Conservation (phyloP, 1,140 invertebrate species). For the Xylocopa sonorina region DNA sequence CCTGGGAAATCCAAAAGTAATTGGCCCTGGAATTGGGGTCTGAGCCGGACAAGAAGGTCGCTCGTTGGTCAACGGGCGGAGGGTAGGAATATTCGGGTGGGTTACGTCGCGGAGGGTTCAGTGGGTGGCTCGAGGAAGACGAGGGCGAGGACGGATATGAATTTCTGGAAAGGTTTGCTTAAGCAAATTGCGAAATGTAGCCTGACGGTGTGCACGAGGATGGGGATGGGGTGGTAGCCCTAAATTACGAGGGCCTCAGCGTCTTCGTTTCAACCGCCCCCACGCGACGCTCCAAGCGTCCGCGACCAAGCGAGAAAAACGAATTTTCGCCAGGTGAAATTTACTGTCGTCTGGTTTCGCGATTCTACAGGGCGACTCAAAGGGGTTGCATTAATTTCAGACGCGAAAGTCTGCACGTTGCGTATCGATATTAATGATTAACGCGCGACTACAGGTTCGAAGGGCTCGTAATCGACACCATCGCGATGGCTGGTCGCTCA, state of each 20-base stretch:
- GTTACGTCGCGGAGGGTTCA: neutral
- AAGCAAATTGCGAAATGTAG: constrained; percentile 73
- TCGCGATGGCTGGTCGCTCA: constrained; percentile 6
- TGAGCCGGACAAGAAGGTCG: neutral
- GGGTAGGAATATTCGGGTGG: constrained; percentile 8
- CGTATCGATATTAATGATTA: too few species aligned
- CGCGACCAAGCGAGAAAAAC: constrained; percentile 40
- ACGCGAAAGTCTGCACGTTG: too few species aligned
- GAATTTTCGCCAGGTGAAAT: constrained; percentile 42
- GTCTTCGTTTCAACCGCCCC: constrained; percentile 37
- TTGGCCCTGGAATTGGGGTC: too few species aligned
- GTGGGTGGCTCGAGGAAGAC: constrained; percentile 9
- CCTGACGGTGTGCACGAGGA: constrained; percentile 18
- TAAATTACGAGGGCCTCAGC: constrained; percentile 50
- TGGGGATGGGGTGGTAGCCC: neutral
- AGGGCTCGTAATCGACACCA: constrained; percentile 17
- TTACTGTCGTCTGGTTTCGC: constrained; percentile 2
- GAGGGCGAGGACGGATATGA: constrained; percentile 66
- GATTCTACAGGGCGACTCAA: constrained; percentile 3
- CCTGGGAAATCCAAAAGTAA: constrained; percentile 41
- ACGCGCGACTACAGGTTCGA: constrained; percentile 9
- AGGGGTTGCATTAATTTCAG: neutral
- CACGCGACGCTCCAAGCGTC: constrained; percentile 8
- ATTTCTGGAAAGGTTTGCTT: constrained; percentile 74
- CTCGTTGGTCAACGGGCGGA: neutral